Evolutionary conservation across 2,888 invertebrate species (phyloP).

Genomic region (Kryphioiulus occultus): DNA sequence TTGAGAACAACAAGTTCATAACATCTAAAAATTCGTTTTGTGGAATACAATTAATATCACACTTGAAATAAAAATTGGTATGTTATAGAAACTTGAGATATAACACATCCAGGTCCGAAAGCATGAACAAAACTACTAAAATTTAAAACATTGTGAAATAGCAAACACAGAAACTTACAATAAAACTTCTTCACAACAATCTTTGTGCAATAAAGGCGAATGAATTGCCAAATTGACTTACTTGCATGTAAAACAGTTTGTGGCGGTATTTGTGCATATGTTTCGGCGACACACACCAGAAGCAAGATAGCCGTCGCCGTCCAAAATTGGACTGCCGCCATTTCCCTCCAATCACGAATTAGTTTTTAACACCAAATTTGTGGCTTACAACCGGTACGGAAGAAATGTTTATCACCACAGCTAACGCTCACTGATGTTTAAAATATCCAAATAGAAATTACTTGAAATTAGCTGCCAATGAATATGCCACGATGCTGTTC

Average conservation of each 20-base stretch:
- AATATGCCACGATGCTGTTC: neutral
- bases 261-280: neutral
- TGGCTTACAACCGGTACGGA: neutral
- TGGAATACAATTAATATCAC: too few relatives aligned
- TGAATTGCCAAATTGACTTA: neutral
- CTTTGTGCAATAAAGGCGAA: too few relatives aligned
- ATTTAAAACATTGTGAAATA: too few relatives aligned
- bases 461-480: neutral
- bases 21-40: too few relatives aligned
- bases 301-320: neutral
- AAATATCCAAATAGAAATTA: neutral
- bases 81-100: too few relatives aligned
- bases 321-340: slow-evolving; percentile 3
- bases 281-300: neutral
- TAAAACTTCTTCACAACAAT: too few relatives aligned
- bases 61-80: too few relatives aligned
- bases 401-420: neutral
- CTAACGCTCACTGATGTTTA: neutral
- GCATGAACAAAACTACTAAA: too few relatives aligned
- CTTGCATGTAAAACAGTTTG: neutral
- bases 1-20: neutral
- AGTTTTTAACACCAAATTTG: neutral
- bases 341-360: neutral
- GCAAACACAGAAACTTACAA: too few relatives aligned
- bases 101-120: too few relatives aligned